phyloP scores from a whole-genome alignment of 37 sponge, comb jelly and placozoan genomes.

The Spongilla lacustris region DNA sequence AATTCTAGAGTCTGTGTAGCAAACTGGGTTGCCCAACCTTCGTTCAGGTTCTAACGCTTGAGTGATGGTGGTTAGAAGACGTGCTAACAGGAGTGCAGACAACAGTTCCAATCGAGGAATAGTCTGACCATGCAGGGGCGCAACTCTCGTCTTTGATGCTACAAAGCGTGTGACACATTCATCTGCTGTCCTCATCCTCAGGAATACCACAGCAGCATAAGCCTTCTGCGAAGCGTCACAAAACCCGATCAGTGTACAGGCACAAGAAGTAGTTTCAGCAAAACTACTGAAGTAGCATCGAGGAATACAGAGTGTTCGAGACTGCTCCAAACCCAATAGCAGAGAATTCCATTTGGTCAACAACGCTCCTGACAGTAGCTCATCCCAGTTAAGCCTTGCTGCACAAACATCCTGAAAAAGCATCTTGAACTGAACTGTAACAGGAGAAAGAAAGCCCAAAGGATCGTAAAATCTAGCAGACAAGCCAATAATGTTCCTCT shows the following conservation, averaged over 20 bases:
- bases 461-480: constrained; percentile 28
- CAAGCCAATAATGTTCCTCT: constrained; percentile 16
- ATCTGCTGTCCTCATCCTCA: not conserved
- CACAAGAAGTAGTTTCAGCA: not conserved
- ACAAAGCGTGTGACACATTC: constrained; percentile 2
- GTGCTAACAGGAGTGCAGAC: constrained; percentile 19
- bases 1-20: constrained; percentile 9
- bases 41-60: constrained; percentile 6
- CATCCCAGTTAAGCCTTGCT: constrained; percentile 26
- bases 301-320: not conserved
- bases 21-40: not conserved
- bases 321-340: not conserved
- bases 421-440: constrained; percentile 35
- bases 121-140: constrained; percentile 15
- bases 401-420: constrained; percentile 14
- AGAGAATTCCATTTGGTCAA: constrained; percentile 17
- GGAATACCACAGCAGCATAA: constrained; percentile 2
- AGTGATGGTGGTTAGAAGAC: constrained; percentile 7
- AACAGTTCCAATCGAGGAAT: constrained; percentile 46
- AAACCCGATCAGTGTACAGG: not conserved
- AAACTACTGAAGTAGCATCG: constrained; percentile 19
- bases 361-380: constrained; percentile 3
- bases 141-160: constrained; percentile 27
- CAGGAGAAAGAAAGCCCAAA: constrained; percentile 30
- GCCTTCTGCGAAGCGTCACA: constrained; percentile 23